Evolutionary conservation across 2,113 vertebrate species (phyloP).

Genomic region (Elephas maximus): DNA sequence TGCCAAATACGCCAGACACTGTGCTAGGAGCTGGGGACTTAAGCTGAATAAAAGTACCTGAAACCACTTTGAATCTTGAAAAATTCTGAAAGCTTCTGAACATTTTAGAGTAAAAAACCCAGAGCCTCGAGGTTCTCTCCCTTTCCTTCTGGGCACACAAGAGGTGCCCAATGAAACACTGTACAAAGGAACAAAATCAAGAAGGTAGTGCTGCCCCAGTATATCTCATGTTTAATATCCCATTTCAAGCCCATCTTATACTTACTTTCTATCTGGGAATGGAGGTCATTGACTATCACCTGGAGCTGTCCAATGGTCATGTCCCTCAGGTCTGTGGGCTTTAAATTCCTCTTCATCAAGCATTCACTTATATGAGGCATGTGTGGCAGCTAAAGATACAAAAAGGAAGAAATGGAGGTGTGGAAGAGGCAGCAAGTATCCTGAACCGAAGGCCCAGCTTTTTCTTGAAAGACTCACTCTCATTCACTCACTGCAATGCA

Average conservation of each 20-base stretch:
- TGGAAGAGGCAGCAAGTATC: not conserved
- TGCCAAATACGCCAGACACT: not conserved
- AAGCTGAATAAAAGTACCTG: not conserved
- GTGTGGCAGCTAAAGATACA: slow-evolving; percentile 94
- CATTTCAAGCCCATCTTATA: not conserved
- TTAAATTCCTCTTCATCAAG: slow-evolving; percentile 98
- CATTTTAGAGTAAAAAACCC: not conserved
- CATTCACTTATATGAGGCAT: slow-evolving; percentile 99
- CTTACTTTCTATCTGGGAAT: slow-evolving; percentile 99
- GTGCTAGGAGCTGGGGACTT: not conserved
- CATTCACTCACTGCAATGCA: not conserved
- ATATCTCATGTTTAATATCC: not conserved
- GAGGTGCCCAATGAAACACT: not conserved
- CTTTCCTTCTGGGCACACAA: not conserved
- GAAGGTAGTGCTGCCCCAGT: not conserved
- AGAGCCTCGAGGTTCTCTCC: not conserved
- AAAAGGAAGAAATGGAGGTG: not conserved
- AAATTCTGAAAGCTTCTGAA: slow-evolving; percentile 8
- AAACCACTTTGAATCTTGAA: not conserved
- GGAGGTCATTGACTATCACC: slow-evolving; percentile 99
- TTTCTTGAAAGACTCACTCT: not conserved
- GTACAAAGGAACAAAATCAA: not conserved
- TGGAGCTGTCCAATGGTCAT: slow-evolving; percentile 99
- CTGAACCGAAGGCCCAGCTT: not conserved
- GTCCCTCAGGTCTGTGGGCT: slow-evolving; percentile 96